Conservation (phyloP, 2,797 vertebrate genomes). For the Rhabdophis nuchalis region DNA sequence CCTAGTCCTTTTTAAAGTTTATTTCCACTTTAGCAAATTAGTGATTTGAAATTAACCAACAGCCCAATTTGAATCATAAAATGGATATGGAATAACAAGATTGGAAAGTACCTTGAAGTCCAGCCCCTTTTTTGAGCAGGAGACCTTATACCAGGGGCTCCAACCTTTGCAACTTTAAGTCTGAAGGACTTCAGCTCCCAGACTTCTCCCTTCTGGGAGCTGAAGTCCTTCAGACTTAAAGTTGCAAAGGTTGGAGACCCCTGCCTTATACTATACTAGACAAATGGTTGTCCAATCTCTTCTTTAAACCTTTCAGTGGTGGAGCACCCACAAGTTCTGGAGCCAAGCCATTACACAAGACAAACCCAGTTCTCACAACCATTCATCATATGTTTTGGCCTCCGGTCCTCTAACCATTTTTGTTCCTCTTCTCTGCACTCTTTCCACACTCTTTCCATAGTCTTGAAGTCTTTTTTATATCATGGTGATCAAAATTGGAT, state of each 20-base stretch:
- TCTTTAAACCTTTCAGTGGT: neutral
- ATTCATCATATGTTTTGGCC: neutral
- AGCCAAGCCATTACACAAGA: neutral
- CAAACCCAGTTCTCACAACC: neutral
- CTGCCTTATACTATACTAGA: no score
- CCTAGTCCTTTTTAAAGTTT: slow-evolving; percentile 42
- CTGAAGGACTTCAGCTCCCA: no score
- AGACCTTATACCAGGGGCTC: neutral
- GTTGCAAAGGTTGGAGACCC: no score
- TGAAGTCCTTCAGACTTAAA: no score
- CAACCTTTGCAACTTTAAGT: no score
- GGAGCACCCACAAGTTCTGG: no score
- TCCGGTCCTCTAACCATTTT: neutral
- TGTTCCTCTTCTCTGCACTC: neutral
- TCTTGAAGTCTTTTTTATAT: neutral
- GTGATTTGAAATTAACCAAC: slow-evolving; percentile 47
- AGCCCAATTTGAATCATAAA: slow-evolving; percentile 43
- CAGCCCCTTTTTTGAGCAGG: neutral
- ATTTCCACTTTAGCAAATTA: slow-evolving; percentile 43
- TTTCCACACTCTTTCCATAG: neutral
- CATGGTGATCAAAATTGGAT: neutral
- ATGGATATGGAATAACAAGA: slow-evolving; percentile 9
- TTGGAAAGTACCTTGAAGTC: neutral
- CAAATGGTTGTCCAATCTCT: neutral
- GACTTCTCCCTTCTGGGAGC: no score